Base-by-base conservation (phyloP, 92 coral and sea anemone species). In the Desmophyllum pertusum region DNA sequence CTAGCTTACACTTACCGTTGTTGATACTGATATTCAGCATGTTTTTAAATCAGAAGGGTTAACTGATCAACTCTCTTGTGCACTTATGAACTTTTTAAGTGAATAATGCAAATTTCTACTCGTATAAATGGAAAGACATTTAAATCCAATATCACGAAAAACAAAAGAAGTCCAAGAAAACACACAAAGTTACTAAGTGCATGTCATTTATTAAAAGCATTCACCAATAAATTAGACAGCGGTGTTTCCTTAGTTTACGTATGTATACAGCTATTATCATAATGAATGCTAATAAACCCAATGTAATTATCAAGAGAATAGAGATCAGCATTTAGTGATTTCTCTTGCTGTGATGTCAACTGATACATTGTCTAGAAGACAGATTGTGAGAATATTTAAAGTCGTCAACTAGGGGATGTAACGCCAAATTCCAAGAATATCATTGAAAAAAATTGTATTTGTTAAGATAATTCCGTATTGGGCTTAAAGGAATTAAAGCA, bases 1-100 rank as follows among this genome's bases (percentile, higher is more conserved):
- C n/a, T n/a, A n/a, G n/a, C n/a, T n/a, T n/a, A 41, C 18, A 63
- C 82, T 78, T 78, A 78, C 82, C 72, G 21, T 78, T 61, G 17
- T 15, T 78, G 15, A n/a, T 33, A 57, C 38, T 76, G 67, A n/a
- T 14, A 40, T 76, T 76, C 30, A 38, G 51, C 81, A 76, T 76
- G 65, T 40, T 59, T 55, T 53, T n/a, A 57, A 59, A 7, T 29
- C 33, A 27, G 10, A 55, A 55, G 63, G 65, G 65, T 59, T 35
- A 18, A 66, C 18, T 6, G 10, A 4, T 29, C n/a, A 73, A 43
- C 78, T 36, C 19, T 4, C 29, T 33, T 42, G 37, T 3, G 65
- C 27, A 40, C 42, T n/a, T 19, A 21, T 65, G 37, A 6, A 63
- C 29, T 31, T 30, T 65, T 27, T 30, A 25, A 31, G 6, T 33